These are phyloP conservation scores for Sapajus apella DNA, from an alignment of 2,113 vertebrate species.

Conservation along the genomic window DNA sequence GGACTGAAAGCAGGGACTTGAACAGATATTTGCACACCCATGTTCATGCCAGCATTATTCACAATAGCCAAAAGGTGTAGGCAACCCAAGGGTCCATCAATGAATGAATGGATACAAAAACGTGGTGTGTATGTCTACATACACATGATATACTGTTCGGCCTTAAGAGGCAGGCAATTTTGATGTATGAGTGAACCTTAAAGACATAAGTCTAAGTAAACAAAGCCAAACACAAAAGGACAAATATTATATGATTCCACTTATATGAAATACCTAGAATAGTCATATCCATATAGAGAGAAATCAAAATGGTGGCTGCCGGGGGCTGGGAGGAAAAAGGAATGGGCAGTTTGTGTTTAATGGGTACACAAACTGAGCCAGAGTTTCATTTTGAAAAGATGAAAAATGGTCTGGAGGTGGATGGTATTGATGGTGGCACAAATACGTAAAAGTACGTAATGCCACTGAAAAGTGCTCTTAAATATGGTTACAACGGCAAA, in stretches of 20 bases:
- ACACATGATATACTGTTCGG: neutral
- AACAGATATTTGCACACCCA: neutral
- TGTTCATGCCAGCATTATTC: neutral
- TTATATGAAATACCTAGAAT: neutral
- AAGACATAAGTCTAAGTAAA: neutral
- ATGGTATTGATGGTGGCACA: neutral
- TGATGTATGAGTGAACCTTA: neutral
- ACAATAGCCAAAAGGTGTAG: neutral
- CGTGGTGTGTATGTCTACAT: neutral
- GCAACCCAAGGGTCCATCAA: neutral
- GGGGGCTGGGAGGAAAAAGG: neutral
- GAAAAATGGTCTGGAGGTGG: neutral
- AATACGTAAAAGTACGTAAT: neutral
- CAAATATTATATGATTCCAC: neutral
- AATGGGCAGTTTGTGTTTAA: neutral
- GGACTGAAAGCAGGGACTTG: neutral
- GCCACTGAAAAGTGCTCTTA: neutral
- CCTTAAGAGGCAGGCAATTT: neutral
- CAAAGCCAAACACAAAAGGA: neutral
- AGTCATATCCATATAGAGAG: neutral
- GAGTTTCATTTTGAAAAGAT: neutral
- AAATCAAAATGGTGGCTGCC: too few species aligned
- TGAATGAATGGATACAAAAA: neutral
- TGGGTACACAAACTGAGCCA: too few species aligned
- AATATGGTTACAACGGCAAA: too few species aligned